These are phyloP conservation scores for Delphinapterus leucas DNA, from an alignment of 2,113 vertebrate species.

Conservation along the genomic window DNA sequence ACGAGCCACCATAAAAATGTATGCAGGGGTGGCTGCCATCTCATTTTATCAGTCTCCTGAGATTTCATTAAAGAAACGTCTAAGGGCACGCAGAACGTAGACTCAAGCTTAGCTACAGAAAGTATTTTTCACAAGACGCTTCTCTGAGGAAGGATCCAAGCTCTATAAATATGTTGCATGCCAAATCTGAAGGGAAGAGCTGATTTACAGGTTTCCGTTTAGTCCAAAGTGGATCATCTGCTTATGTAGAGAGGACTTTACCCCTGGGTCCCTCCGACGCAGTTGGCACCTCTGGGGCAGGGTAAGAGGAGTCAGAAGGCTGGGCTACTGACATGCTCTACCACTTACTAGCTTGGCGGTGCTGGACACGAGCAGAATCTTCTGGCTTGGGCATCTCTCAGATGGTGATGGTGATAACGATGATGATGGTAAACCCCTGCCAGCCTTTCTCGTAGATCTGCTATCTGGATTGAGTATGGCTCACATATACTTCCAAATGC, in stretches of 20 bases:
- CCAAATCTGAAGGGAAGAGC: background rate
- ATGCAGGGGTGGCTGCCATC: background rate
- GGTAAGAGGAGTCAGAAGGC: background rate
- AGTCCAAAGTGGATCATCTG: background rate
- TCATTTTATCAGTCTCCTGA: background rate
- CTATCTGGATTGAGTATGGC: background rate
- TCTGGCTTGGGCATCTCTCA: background rate
- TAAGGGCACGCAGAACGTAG: background rate
- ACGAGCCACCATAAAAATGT: background rate
- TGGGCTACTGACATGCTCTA: background rate
- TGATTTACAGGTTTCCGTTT: background rate
- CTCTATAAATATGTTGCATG: background rate
- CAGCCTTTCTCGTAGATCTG: background rate
- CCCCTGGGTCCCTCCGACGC: background rate
- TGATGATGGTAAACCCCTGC: background rate
- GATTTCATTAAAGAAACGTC: background rate
- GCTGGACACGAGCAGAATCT: rapidly evolving
- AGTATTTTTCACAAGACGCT: background rate
- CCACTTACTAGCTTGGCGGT: background rate
- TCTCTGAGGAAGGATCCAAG: background rate
- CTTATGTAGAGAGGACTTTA: background rate
- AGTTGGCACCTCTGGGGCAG: background rate
- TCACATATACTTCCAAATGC: background rate
- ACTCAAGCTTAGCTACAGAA: background rate
- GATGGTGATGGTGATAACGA: background rate